Base-by-base conservation (phyloP, 2,797 vertebrate genomes). In the Sebastes hubbsi region DNA sequence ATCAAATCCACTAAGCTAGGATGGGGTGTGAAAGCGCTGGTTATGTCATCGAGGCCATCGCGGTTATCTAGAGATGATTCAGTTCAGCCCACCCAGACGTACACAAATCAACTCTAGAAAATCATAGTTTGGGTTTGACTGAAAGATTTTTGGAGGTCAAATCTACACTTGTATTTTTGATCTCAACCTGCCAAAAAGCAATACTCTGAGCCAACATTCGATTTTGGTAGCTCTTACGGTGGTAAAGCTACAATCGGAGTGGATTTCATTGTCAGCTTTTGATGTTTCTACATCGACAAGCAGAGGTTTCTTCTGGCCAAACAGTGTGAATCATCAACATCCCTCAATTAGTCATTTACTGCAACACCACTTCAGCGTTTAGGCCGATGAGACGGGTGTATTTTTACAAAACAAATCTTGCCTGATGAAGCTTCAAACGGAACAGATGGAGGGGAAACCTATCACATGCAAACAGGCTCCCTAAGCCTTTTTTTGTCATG, bases 381-480 rank as follows among this genome's bases (percentile, higher is more conserved):
- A 86, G 64, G 46, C 72, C 24, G n/a, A 81, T 75, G 24, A 78
- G 58, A 83, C 3, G 52, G 46, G 32, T 64, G 38, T 63, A 68
- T 82, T 80, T 76, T 76, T 72, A 80, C 66, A 78, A 63, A 81
- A 80, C 61, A 74, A 27, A 66, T 55, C 67, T 68, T 60, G n/a
- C 32, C 78, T 69, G 80, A 72, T 59, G 75, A 46, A 80, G 82
- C 87, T 84, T 89, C 75, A 87, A 88, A 83, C 61, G 63, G 74
- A 92, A 85, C 86, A 89, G 82, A 91, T 82, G 76, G 84, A 81
- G 73, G 67, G 68, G 70, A 81, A 87, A 83, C 76, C 84, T 86
- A 87, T 90, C 89, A 75, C 90, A 92, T 84, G 83, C 64, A 84
- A 82, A 85, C 87, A 90, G 71, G 69, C 78, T 83, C 60, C 73